phyloP scores from a whole-genome alignment of 2,113 vertebrate genomes.

The Scomber scombrus region DNA sequence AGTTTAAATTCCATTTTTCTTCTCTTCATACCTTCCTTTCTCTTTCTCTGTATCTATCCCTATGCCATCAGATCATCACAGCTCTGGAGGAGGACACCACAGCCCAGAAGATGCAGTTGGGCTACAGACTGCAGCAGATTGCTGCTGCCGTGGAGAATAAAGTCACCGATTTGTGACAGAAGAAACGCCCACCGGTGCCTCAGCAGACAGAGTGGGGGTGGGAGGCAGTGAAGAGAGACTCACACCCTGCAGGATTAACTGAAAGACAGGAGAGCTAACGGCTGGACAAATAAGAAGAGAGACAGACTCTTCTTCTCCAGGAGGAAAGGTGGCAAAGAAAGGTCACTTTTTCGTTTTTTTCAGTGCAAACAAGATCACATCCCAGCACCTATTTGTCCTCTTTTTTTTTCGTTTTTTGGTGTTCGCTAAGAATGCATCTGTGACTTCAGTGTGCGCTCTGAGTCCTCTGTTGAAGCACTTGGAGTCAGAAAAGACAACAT shows the following conservation, averaged over 20 bases:
- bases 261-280: conserved; percentile 1
- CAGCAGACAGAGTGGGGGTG: neutral
- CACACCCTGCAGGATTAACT: conserved; percentile 11
- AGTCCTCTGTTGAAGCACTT: neutral
- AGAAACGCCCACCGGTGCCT: neutral
- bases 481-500: neutral
- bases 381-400: conserved; percentile 5
- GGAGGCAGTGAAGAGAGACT: conserved; percentile 3
- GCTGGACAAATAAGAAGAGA: neutral
- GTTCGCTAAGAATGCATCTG: neutral
- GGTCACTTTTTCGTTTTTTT: neutral
- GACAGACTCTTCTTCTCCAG: neutral
- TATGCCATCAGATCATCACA: conserved; percentile 91
- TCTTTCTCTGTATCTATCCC: neutral
- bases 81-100: conserved; percentile 94
- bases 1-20: neutral
- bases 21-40: neutral
- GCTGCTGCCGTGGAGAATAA: conserved; percentile 98
- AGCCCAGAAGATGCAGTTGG: conserved; percentile 98
- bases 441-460: neutral
- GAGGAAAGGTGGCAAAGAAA: neutral
- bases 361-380: neutral
- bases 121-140: conserved; percentile 96
- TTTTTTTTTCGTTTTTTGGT: neutral
- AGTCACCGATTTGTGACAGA: conserved; percentile 95